Conservation (phyloP, 2,113 vertebrate species). For the Peromyscus maniculatus region DNA sequence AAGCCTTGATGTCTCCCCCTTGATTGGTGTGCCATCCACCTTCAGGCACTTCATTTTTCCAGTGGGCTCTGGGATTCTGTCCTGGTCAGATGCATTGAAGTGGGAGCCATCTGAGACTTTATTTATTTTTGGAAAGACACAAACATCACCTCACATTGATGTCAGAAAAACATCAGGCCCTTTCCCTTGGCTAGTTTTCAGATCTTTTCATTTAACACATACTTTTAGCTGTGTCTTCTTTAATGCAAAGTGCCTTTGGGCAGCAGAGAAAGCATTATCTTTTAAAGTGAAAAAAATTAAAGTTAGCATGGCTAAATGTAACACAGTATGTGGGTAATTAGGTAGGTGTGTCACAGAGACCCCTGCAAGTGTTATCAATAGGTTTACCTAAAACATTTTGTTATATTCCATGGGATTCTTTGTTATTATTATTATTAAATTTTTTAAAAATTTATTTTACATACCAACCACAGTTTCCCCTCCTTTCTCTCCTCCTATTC, state of each 20-base stretch:
- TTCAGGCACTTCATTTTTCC: not conserved
- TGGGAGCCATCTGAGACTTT: not conserved
- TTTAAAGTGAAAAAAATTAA: not conserved
- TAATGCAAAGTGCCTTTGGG: too few species aligned
- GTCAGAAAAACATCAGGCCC: not conserved
- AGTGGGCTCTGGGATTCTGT: not conserved
- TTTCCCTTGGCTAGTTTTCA: not conserved
- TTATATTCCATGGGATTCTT: not conserved
- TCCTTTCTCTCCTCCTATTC: too few species aligned
- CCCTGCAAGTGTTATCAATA: not conserved
- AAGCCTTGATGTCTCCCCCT: not conserved
- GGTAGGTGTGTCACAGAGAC: not conserved
- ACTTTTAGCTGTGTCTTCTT: not conserved
- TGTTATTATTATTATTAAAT: too few species aligned
- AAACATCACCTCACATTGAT: not conserved
- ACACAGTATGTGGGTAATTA: not conserved
- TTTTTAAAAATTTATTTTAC: too few species aligned
- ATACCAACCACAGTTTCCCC: too few species aligned
- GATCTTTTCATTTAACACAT: not conserved
- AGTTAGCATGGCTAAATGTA: not conserved
- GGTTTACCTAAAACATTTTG: not conserved
- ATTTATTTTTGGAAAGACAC: not conserved
- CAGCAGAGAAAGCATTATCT: not conserved
- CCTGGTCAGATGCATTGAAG: not conserved
- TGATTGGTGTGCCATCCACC: not conserved